Base-by-base conservation (phyloP, 2,113 vertebrate genomes). In the Eclectus roratus region DNA sequence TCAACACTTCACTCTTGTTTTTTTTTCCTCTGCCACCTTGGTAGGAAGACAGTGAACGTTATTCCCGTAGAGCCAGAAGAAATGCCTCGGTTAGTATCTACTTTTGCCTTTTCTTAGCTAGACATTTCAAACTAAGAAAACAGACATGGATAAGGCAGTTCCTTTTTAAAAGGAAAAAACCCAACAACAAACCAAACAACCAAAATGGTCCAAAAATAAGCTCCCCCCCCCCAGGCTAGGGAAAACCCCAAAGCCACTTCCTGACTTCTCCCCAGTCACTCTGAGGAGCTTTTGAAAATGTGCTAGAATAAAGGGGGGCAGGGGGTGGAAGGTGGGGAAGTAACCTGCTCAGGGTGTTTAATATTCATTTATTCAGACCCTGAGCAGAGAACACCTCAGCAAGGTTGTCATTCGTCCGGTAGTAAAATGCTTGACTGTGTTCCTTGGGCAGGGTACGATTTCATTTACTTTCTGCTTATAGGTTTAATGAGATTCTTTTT, bases 41-140 rank as follows among this genome's bases (percentile, higher is more conserved):
- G 79, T 97, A 99, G 99, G 99, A 99, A 97, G 99, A 99, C 98
- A 99, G 98, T 97, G 99, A 99, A 97, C 98, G 98, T 94, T 99
- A 98, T 93, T 98, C 99, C 19, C 98, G 97, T 95, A 98, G 98
- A 97, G 97, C 98, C 95, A 96, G 98, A 93, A 98, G 98, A 89
- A 98, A 98, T 89, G 96, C 98, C 11, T 99, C 98, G 99, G 99
- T 99, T 94, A 98, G 99, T 99, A 98, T 89, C 23, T 49, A 2
- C 64, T 93, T 37, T 55, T 25, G 44, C 65, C 61, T 41, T 2
- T 55, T 63, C 44, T 17, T 50, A 55, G 83, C 52, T 73, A 52
- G 33, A 65, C 8, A 0, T 43, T 63, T 80, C 21, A 44, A 19
- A 12, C 55, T 33, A 63, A 86, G 56, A 55, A 56, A 82, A n/a